Evolutionary conservation across 2,113 vertebrate genomes (phyloP), one percentile per base, ranked within the genome.

Genomic region (Sialia sialis): DNA sequence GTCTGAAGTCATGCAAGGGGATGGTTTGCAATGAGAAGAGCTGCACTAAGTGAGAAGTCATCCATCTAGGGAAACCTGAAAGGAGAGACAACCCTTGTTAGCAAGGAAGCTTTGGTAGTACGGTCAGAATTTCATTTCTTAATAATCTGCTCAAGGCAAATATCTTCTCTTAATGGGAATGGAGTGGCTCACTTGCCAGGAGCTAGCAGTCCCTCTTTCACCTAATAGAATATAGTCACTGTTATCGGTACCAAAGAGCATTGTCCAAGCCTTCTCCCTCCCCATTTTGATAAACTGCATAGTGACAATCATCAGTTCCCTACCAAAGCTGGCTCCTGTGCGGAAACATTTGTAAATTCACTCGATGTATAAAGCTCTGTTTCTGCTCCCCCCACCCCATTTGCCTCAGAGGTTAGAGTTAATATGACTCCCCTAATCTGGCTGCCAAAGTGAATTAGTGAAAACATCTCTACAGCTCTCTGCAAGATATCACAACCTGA

Each of bases 381-480:
- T 94, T 68, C 59, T 51, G 18, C 51, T 77, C 39, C 72, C 70
- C 54, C 49, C 2, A 1, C 18, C 39, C 64, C 30, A 27, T 94
- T 93, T 89, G 82, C 89, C 83, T 78, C 82, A 87, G 90, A 96
- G 95, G 93, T 91, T 93, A 84, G 85, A 93, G 80, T 91, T 89
- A 94, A 93, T 91, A 80, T 82, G 92, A 93, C 72, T 95, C 67
- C 85, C 83, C 82, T 94, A 92, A 89, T 92, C 85, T 89, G 87
- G 66, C 90, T 96, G 94, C 87, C 81, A 95, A 64, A 90, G 87
- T 88, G 81, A 96, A 96, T 95, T 96, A 96, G 94, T 88, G 88
- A 96, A 94, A 95, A 93, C 94, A 92, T 83, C 84, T 91, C 94
- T 85, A 82, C 67, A 81, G 92, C 76, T 85, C 81, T 89, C 41